Evolutionary conservation across 2,888 invertebrate genomes (phyloP).

Genomic region (Syrista parreyssii): DNA sequence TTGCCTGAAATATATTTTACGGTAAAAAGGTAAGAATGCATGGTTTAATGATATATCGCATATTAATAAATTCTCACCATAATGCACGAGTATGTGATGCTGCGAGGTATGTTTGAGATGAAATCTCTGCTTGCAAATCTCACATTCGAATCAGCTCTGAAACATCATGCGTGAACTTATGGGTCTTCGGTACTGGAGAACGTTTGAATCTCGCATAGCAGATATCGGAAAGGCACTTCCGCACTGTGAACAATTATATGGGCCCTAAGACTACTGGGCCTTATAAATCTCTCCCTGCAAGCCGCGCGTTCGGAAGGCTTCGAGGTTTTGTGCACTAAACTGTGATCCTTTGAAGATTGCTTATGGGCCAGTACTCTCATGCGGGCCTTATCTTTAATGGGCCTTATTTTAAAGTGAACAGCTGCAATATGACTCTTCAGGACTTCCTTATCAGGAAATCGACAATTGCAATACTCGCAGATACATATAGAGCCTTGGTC

Average conservation of each 20-base stretch:
- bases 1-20: not conserved
- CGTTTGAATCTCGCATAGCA: not conserved
- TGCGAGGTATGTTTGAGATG: not conserved
- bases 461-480: not conserved
- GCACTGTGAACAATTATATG: not conserved
- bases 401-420: not conserved
- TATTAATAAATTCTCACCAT: not conserved
- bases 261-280: slow-evolving; percentile 1
- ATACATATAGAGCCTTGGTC: not conserved
- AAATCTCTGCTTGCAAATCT: slow-evolving; percentile 7
- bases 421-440: not conserved
- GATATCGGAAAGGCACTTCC: slow-evolving; percentile 6
- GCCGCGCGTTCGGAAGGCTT: not conserved
- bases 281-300: slow-evolving; percentile 1
- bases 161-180: not conserved
- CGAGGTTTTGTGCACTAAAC: not conserved
- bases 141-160: slow-evolving; percentile 4
- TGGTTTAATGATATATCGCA: not conserved
- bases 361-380: not conserved
- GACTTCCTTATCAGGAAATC: not conserved
- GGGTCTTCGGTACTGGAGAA: not conserved
- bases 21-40: not conserved
- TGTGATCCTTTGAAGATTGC: slow-evolving; percentile 2
- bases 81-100: slow-evolving; percentile 1
- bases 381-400: not conserved